Evolutionary conservation across 2,113 vertebrate species (phyloP).

Genomic region (Saguinus imperator): DNA sequence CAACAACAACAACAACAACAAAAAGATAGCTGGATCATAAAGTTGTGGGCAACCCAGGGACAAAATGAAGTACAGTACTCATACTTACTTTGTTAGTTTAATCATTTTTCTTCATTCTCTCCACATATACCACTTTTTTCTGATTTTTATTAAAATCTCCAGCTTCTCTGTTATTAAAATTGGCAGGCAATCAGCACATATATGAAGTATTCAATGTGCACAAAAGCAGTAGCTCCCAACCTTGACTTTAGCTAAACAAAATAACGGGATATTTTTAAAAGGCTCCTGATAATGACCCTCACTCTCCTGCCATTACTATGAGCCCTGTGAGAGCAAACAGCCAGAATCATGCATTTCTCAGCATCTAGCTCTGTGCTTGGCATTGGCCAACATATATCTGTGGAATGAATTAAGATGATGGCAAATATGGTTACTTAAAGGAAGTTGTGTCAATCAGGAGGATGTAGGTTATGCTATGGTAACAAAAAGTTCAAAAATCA

Average conservation of each 20-base stretch:
- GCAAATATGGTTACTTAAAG: background rate
- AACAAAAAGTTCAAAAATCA: slow-evolving; percentile 23
- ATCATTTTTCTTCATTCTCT: background rate
- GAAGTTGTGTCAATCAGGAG: background rate
- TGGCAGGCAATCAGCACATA: background rate
- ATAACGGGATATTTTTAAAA: background rate
- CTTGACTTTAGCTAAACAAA: background rate
- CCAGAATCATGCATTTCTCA: background rate
- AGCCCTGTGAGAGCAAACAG: background rate
- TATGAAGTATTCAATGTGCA: background rate
- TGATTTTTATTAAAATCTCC: background rate
- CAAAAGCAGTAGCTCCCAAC: background rate
- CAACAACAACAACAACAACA: too few species aligned
- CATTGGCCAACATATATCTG: background rate
- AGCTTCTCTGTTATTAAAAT: slow-evolving; percentile 27
- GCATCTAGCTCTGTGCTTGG: background rate
- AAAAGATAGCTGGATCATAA: background rate
- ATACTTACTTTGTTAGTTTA: slow-evolving; percentile 24
- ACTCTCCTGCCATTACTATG: background rate
- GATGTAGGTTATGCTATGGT: background rate
- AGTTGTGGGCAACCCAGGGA: background rate
- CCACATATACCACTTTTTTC: background rate
- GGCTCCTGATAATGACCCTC: background rate
- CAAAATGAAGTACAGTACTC: background rate
- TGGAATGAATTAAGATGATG: background rate